Conservation (phyloP, 2,797 vertebrate species). For the Anniella stebbinsi region DNA sequence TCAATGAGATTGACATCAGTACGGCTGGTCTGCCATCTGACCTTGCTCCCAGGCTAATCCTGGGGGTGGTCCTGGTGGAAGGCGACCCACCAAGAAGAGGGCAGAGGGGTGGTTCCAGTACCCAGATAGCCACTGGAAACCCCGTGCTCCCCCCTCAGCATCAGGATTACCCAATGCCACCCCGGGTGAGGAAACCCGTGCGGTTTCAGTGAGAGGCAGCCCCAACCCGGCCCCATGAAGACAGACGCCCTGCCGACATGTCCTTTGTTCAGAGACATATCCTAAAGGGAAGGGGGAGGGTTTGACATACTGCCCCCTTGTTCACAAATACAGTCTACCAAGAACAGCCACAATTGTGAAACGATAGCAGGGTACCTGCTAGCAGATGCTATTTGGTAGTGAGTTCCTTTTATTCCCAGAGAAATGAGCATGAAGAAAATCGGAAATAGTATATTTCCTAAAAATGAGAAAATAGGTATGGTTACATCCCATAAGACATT, state of each 20-base stretch:
- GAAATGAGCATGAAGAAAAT: conserved; percentile 11
- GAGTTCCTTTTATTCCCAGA: background rate
- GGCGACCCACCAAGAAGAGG: too few species aligned
- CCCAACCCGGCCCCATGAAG: too few species aligned
- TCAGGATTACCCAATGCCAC: too few species aligned
- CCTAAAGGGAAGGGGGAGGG: background rate
- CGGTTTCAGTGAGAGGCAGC: too few species aligned
- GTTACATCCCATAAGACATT: conserved; percentile 17
- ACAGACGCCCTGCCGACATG: background rate
- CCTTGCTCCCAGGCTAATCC: too few species aligned
- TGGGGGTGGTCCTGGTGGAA: too few species aligned
- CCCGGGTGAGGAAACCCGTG: too few species aligned
- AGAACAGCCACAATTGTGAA: background rate
- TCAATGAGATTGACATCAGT: too few species aligned
- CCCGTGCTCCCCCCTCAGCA: too few species aligned
- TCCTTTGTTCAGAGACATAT: background rate
- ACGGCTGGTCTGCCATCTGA: too few species aligned
- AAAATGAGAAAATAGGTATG: conserved; percentile 32
- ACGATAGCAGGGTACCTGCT: background rate
- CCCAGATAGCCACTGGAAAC: too few species aligned
- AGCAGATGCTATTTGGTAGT: background rate
- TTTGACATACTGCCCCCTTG: background rate
- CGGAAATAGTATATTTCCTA: conserved; percentile 33
- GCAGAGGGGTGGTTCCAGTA: too few species aligned
- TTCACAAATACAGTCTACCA: background rate